Evolutionary conservation across 2,797 vertebrate species (phyloP).

Genomic region (Melanotaenia pygmaea): DNA sequence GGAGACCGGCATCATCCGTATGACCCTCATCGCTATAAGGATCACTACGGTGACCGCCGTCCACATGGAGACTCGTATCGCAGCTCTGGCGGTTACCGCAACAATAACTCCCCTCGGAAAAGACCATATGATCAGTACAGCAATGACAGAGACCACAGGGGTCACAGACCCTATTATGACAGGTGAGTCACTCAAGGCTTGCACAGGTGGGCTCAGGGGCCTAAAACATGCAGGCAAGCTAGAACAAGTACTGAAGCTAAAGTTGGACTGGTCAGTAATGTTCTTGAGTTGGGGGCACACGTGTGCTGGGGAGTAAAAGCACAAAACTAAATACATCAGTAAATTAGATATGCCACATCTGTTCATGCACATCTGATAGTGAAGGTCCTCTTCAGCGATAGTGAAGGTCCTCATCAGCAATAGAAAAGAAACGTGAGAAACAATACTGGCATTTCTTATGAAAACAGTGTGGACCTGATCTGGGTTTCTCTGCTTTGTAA

Average conservation of each 20-base stretch:
- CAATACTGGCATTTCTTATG: no score
- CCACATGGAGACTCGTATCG: slow-evolving; percentile 89
- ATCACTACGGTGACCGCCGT: slow-evolving; percentile 92
- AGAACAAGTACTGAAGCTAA: background rate
- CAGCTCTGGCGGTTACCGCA: slow-evolving; percentile 90
- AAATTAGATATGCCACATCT: no score
- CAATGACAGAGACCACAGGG: slow-evolving; percentile 93
- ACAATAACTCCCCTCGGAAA: slow-evolving; percentile 90
- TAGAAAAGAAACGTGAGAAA: no score
- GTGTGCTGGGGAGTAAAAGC: no score
- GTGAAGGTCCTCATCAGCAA: no score
- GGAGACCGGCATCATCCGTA: slow-evolving; percentile 94
- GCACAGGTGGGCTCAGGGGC: background rate
- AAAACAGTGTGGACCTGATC: no score
- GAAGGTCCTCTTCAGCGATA: no score
- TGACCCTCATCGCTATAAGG: slow-evolving; percentile 94
- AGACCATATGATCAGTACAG: slow-evolving; percentile 93
- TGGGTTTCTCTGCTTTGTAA: no score
- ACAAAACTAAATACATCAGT: no score
- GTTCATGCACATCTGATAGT: no score
- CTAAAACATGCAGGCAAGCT: background rate
- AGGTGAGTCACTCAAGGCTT: slow-evolving; percentile 77
- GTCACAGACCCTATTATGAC: slow-evolving; percentile 95
- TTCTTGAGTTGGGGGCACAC: no score
- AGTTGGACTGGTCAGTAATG: background rate